phyloP scores from a whole-genome alignment of 2,113 vertebrate genomes.

The Benitochromis conjunctus region DNA sequence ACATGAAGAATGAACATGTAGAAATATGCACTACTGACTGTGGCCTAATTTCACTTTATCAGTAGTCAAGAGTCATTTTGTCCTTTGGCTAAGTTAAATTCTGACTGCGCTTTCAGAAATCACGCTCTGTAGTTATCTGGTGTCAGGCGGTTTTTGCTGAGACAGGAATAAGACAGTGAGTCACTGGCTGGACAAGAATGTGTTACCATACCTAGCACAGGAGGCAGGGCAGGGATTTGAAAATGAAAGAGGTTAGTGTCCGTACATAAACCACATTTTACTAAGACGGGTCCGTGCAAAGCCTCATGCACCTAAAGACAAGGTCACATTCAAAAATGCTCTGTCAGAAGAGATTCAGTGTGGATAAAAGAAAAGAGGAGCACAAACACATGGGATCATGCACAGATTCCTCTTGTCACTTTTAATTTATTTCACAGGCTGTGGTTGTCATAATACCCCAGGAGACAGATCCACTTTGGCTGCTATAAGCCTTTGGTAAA shows the following conservation, averaged over 20 bases:
- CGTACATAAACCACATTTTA: not conserved
- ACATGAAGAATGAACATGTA: not conserved
- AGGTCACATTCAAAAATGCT: not conserved
- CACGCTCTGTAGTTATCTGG: not conserved
- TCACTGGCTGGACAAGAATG: not conserved
- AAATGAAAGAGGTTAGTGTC: not conserved
- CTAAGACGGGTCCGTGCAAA: not conserved
- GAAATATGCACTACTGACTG: not conserved
- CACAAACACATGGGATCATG: not conserved
- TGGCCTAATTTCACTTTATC: not conserved
- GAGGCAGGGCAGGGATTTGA: not conserved
- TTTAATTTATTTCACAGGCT: not conserved
- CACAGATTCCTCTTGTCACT: not conserved
- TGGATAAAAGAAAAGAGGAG: not conserved
- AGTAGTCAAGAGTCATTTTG: not conserved
- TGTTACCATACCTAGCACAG: not conserved
- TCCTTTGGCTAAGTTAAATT: not conserved
- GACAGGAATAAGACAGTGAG: not conserved
- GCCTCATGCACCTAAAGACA: not conserved
- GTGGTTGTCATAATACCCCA: not conserved
- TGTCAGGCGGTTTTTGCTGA: not conserved
- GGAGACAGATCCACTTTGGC: not conserved
- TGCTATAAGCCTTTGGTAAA: not conserved
- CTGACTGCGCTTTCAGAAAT: not conserved
- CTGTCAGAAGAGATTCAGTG: not conserved